A percentile compares a stretch with the other conserved stretches of the same genome.
phyloP scores from a whole-genome alignment of 2,113 vertebrate genomes.

The Patagioenas fasciata region DNA sequence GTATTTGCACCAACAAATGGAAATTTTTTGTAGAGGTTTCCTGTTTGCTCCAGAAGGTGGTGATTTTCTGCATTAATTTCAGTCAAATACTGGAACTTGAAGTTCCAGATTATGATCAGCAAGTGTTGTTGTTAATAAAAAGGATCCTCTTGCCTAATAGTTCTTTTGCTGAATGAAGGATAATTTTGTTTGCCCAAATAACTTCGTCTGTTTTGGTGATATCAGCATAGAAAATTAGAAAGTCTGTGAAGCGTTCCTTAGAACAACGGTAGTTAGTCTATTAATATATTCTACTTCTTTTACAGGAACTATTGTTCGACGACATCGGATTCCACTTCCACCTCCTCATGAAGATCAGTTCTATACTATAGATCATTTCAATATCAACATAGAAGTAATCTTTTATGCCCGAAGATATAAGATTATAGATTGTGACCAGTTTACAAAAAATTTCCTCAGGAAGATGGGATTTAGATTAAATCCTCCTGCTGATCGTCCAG shows the following conservation, averaged over 20 bases:
- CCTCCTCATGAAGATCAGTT: slow-evolving; percentile 84
- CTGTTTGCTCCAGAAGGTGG: not conserved
- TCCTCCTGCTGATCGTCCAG: slow-evolving; percentile 62
- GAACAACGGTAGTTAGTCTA: not conserved
- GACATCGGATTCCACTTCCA: slow-evolving; percentile 88
- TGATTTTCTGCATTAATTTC: not conserved
- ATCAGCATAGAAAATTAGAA: not conserved
- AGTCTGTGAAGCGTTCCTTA: not conserved
- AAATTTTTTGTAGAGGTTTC: not conserved
- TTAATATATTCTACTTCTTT: not conserved
- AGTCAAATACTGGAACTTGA: not conserved
- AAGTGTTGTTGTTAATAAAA: not conserved
- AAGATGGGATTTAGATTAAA: slow-evolving; percentile 85
- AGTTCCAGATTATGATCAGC: not conserved
- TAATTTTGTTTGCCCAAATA: not conserved
- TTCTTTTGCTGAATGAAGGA: not conserved
- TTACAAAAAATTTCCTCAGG: slow-evolving; percentile 86
- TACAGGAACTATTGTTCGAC: slow-evolving; percentile 83
- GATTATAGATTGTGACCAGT: slow-evolving; percentile 85
- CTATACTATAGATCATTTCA: slow-evolving; percentile 88
- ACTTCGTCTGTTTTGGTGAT: not conserved
- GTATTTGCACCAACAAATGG: not conserved
- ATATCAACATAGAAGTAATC: slow-evolving; percentile 82
- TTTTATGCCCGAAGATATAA: slow-evolving; percentile 84
- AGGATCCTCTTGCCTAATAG: not conserved